Base-by-base conservation (phyloP, 2,888 invertebrate species). In the Rotaria magnacalcarata region DNA sequence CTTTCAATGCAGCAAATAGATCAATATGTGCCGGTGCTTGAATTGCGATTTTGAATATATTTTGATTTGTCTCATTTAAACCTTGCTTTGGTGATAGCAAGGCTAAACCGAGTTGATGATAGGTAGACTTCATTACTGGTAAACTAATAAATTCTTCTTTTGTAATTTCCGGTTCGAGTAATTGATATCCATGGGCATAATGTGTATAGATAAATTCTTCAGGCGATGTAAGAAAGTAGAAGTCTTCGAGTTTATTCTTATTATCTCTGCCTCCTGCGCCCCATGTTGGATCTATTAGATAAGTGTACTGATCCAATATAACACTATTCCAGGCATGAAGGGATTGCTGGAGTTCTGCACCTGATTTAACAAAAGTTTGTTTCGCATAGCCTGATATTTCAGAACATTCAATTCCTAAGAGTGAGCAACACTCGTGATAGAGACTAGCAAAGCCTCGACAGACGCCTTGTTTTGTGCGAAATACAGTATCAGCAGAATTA, bases 121-220 rank as follows among this genome's bases (percentile, higher is more conserved):
- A 80, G 10, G 47, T 47, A 5, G 80, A 47, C 47, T 47, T 47
- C 80, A 80, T 80, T 0, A 80, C 24, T 8, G 80, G 80, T 11
- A 80, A 80, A 47, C 24, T 80, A 80, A 80, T 47, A 80, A 80
- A 80, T 47, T 80, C 80, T 47, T 24, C 80, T 43, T 24, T 80
- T 11, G 6, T 80, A 6, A 80, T 43, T 47, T 80, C 80, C n/a
- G 80, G 80, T 8, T 47, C 43, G 24, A 80, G 47, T n/a, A 80
- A 80, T 80, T 80, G 80, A 47, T 43, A 47, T 80, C 80, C 80
- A 11, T 11, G 7, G 24, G 8, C 24, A n/a, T 43, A 80, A 14
- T 80, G 80, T n/a, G 80, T 47, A n/a, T 80, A 80, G 14, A 80
- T 80, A 47, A 80, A 80, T n/a, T 80, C 80, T 47, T 80, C 80